A percentile compares a stretch with the other conserved stretches of the same genome.
Evolutionary conservation across 2,888 invertebrate genomes (phyloP).

Genomic region (Melinaea marsaeus): DNA sequence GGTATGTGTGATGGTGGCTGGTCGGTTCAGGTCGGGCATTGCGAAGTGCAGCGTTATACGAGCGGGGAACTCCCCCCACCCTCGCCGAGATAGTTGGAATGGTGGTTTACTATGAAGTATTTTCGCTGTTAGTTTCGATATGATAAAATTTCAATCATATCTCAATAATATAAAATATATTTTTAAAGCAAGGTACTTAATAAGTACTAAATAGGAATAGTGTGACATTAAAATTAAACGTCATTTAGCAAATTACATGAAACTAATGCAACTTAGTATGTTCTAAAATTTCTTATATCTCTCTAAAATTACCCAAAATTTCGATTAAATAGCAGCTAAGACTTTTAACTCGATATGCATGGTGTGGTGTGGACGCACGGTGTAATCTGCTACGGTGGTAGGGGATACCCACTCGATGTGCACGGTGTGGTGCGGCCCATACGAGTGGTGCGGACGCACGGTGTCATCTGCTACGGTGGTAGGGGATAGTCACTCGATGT

Average conservation of each 20-base stretch:
- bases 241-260: no score
- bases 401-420: conserved; percentile 84
- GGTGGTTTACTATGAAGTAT: conserved; percentile 81
- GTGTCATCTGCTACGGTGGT: conserved; percentile 85
- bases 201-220: no score
- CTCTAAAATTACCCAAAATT: no score
- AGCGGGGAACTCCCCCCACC: conserved; percentile 96
- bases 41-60: conserved; percentile 88
- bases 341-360: conserved; percentile 75
- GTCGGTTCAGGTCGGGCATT: conserved; percentile 83
- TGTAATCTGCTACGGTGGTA: conserved; percentile 84
- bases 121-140: not conserved
- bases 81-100: conserved; percentile 89
- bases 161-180: no score
- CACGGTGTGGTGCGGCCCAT: conserved; percentile 90
- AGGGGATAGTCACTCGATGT: conserved; percentile 82
- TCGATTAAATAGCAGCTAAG: no score
- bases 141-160: no score
- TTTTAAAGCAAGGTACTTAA: no score
- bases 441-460: conserved; percentile 90
- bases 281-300: no score
- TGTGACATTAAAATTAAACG: no score
- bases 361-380: conserved; percentile 89
- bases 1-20: conserved; percentile 87
- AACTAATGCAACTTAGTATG: no score